phyloP scores from a whole-genome alignment of 2,888 invertebrate genomes.

The Lycia hirtaria region DNA sequence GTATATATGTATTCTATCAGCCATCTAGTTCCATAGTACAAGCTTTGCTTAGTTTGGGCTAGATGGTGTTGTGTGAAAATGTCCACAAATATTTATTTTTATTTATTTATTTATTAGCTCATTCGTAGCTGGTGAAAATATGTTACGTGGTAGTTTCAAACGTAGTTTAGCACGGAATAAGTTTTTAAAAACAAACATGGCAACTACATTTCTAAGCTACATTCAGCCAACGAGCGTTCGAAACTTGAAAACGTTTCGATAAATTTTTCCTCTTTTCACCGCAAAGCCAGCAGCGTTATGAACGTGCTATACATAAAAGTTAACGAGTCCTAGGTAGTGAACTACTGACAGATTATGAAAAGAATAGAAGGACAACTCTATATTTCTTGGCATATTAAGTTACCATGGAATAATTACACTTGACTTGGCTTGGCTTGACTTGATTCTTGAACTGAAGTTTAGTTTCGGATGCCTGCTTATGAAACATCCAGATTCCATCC shows the following conservation, averaged over 20 bases:
- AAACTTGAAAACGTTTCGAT: conserved; percentile 17
- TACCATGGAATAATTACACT: too few species aligned
- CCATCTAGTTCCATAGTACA: too few species aligned
- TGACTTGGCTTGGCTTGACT: too few species aligned
- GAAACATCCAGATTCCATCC: too few species aligned
- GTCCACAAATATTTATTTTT: too few species aligned
- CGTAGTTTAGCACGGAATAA: not conserved
- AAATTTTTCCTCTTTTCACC: conserved; percentile 16
- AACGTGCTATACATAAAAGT: conserved; percentile 18
- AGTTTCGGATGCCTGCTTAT: too few species aligned
- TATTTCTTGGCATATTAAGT: not conserved
- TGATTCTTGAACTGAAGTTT: too few species aligned
- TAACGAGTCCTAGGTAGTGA: conserved; percentile 10
- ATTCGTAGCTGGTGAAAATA: too few species aligned
- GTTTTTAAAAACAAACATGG: conserved; percentile 4
- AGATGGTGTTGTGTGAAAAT: too few species aligned
- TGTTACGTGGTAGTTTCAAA: not conserved
- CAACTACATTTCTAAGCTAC: not conserved
- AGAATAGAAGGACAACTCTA: not conserved
- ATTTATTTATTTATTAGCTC: too few species aligned
- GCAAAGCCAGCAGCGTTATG: conserved; percentile 13
- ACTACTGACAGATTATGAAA: not conserved
- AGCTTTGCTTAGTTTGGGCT: too few species aligned
- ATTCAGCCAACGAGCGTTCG: conserved; percentile 7
- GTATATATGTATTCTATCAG: too few species aligned